Evolutionary conservation across 1,140 invertebrate genomes (phyloP), one percentile per base, ranked within the genome.

Genomic region (Episyrphus balteatus): DNA sequence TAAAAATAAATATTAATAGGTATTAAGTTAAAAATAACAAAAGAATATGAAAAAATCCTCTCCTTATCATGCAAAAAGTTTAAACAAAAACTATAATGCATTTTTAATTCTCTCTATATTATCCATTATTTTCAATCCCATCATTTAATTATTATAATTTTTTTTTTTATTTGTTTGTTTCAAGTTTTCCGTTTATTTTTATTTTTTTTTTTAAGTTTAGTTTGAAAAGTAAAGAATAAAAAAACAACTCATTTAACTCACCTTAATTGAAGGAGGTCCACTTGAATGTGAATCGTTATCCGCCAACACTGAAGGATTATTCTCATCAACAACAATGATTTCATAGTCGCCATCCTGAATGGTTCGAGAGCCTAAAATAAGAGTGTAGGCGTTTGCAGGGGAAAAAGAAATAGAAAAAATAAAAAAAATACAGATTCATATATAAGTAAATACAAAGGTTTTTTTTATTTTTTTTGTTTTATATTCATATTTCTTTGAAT

Each of bases 291-390:
- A 78, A 57, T 87, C 84, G 55, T 86, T 78, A 58, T 89, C 85
- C 11, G 82, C 81, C 49, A 84, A 59, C 48, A 87, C 82, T 2
- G 86, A 84, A 1, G 86, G 86, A 72, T 88, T 88, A 57, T 86
- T 87, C 68, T 91, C 87, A 62, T 90, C 87, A 48, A 92, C 86
- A 39, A 90, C 86, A 56, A 92, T 91, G 47, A 92, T 86, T 56
- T 90, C 86, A 61, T 88, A 89, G 58, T 90, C 87, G 58, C 86
- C 84, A 53, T 88, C 85, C 50, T 83, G 82, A 43, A 76, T 72
- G 38, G 62, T 54, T 47, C 63, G 62, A 61, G 68, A 54, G 54
- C 70, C 61, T 75, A 60, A 59, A 52, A 26, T 49, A 49, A 43
- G 9, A 46, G 8, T 46, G 49, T 15, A 26, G 14, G 13, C 12